Percentiles rank a stretch among this genome's conserved stretches.
Conservation (phyloP, 2,797 vertebrate genomes). For the Pangasius krempfi region DNA sequence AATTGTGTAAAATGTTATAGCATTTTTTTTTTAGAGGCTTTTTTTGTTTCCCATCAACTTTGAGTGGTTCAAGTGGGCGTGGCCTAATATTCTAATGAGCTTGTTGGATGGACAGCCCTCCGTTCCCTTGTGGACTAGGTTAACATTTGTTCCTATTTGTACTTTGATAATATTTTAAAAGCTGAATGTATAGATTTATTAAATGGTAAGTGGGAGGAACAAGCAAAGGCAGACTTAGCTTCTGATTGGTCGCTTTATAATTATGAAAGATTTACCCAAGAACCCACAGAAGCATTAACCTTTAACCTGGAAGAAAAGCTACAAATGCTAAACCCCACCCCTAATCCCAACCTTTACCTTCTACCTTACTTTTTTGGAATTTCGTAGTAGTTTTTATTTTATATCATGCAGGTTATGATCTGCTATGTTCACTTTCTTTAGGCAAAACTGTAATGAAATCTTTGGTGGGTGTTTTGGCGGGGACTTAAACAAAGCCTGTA, state of each 20-base stretch:
- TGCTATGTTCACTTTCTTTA: background rate
- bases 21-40: background rate
- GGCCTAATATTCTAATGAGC: background rate
- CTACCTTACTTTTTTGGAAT: background rate
- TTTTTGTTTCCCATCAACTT: background rate
- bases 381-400: too few relatives aligned
- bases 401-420: background rate
- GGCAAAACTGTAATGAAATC: background rate
- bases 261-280: background rate
- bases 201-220: too few relatives aligned
- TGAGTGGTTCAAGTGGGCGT: background rate
- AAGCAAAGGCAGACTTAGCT: background rate
- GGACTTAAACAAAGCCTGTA: constrained; percentile 23
- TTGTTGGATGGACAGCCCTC: background rate
- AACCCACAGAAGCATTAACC: background rate
- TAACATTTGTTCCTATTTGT: background rate
- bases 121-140: background rate
- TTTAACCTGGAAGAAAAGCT: background rate
- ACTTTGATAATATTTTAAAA: background rate
- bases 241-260: background rate
- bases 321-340: background rate
- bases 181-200: background rate
- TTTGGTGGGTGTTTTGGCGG: background rate
- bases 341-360: background rate
- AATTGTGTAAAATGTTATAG: background rate